A percentile compares a stretch with the other conserved stretches of the same genome.
phyloP scores from a whole-genome alignment of 2,113 vertebrate genomes.

The Scatophagus argus region DNA sequence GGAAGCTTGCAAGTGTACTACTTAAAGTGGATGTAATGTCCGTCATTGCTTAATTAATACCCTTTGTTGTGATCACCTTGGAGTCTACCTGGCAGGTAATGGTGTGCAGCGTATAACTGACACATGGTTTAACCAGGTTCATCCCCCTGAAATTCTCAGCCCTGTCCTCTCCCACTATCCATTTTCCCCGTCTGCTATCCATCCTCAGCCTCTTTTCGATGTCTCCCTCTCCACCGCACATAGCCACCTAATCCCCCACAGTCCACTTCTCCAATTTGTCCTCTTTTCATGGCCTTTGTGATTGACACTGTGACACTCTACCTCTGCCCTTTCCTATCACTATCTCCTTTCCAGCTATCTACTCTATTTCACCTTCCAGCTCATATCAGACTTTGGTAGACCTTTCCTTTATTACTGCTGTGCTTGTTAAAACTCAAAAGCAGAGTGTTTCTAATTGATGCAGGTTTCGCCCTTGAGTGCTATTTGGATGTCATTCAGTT shows the following conservation, averaged over 20 bases:
- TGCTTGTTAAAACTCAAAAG: slow-evolving; percentile 19
- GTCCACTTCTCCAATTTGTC: slow-evolving; percentile 30
- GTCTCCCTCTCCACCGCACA: not conserved
- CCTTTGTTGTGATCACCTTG: slow-evolving; percentile 7
- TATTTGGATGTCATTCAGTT: not conserved
- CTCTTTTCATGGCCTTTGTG: slow-evolving; percentile 4
- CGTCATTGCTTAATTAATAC: not conserved
- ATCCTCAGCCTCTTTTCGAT: not conserved
- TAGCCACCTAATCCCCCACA: slow-evolving; percentile 13
- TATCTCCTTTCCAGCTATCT: slow-evolving; percentile 7
- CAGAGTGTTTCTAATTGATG: slow-evolving; percentile 11
- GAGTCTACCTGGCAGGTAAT: too few relatives aligned
- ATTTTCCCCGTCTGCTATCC: not conserved
- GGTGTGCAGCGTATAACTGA: not conserved
- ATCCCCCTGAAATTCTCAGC: not conserved
- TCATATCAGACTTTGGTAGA: slow-evolving; percentile 28
- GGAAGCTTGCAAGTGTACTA: not conserved
- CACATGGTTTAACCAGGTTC: not conserved
- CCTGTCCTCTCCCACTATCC: not conserved
- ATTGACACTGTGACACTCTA: slow-evolving; percentile 11
- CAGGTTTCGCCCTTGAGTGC: not conserved
- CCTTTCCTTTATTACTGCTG: slow-evolving; percentile 10
- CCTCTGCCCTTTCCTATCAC: not conserved
- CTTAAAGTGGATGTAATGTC: slow-evolving; percentile 6
- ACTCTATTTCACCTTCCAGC: slow-evolving; percentile 9